These are phyloP conservation scores for Tichodroma muraria DNA, from an alignment of 2,113 vertebrate species.

Conservation along the genomic window DNA sequence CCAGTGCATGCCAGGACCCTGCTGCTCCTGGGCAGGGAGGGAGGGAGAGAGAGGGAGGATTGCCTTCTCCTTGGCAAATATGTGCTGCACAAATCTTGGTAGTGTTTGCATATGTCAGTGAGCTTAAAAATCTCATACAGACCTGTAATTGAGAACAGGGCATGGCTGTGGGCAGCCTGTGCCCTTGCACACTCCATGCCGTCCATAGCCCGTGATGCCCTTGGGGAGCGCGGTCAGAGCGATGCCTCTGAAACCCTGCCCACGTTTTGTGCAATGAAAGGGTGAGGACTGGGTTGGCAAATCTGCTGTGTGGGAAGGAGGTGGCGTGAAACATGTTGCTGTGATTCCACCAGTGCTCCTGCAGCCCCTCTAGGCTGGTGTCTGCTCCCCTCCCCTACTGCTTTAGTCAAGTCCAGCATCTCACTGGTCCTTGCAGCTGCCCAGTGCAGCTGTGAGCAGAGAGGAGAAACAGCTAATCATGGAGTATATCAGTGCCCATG, in stretches of 20 bases:
- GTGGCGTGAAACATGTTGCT: fast-evolving
- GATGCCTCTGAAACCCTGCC: fast-evolving
- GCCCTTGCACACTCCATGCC: not conserved
- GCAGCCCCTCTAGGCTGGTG: not conserved
- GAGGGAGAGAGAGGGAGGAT: not conserved
- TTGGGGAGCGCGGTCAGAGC: fast-evolving
- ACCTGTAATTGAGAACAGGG: not conserved
- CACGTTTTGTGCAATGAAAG: fast-evolving
- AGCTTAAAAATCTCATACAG: not conserved
- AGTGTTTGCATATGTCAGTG: not conserved
- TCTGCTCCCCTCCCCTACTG: fast-evolving
- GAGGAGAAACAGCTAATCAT: not conserved
- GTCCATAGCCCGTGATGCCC: fast-evolving
- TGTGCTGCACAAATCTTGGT: not conserved
- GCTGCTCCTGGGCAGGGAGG: not conserved
- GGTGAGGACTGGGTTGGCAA: not conserved
- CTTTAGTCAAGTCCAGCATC: not conserved
- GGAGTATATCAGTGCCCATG: not conserved
- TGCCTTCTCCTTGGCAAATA: not conserved
- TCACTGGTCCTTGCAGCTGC: not conserved
- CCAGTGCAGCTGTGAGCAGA: not conserved
- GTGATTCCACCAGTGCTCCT: not conserved
- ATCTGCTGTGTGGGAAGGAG: not conserved
- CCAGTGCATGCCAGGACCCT: not conserved
- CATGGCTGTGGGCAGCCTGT: not conserved